Conservation (phyloP, 2,888 invertebrate genomes). For the Elysia crispata region DNA sequence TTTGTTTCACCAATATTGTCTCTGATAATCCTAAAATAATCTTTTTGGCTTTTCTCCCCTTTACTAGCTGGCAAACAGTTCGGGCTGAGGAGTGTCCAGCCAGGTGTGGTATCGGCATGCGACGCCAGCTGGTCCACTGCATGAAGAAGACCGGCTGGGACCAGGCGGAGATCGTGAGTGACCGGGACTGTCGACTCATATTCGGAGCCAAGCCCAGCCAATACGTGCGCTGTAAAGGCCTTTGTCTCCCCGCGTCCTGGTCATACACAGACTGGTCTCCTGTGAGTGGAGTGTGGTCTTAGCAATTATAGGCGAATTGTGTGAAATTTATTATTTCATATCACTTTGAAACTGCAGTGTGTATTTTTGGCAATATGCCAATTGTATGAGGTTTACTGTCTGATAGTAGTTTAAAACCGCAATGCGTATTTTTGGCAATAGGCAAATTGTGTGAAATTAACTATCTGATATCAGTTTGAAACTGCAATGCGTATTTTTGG, state of each 20-base stretch:
- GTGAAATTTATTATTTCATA: background rate
- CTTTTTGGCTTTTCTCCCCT: background rate
- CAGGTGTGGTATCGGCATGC: slow-evolving; percentile 84
- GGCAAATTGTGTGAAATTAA: no score
- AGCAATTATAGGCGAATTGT: background rate
- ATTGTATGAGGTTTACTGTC: no score
- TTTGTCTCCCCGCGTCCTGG: slow-evolving; percentile 84
- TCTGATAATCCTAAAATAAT: no score
- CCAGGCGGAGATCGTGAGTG: slow-evolving; percentile 60
- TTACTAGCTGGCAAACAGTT: slow-evolving; percentile 49
- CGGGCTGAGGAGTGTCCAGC: slow-evolving; percentile 81
- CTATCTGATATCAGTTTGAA: no score
- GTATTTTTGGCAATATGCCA: no score
- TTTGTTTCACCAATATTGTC: no score
- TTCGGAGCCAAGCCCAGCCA: slow-evolving; percentile 79
- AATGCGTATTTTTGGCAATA: no score
- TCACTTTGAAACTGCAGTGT: no score
- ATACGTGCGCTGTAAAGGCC: slow-evolving; percentile 81
- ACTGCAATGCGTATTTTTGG: no score
- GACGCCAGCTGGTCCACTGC: slow-evolving; percentile 82
- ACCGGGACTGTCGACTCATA: slow-evolving; percentile 80
- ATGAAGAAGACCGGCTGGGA: slow-evolving; percentile 75
- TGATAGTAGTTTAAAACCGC: no score
- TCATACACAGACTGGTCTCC: slow-evolving; percentile 85
- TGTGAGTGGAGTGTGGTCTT: no score